These are phyloP conservation scores for Pseudorasbora parva DNA, from an alignment of 2,113 vertebrate genomes.

Conservation along the genomic window DNA sequence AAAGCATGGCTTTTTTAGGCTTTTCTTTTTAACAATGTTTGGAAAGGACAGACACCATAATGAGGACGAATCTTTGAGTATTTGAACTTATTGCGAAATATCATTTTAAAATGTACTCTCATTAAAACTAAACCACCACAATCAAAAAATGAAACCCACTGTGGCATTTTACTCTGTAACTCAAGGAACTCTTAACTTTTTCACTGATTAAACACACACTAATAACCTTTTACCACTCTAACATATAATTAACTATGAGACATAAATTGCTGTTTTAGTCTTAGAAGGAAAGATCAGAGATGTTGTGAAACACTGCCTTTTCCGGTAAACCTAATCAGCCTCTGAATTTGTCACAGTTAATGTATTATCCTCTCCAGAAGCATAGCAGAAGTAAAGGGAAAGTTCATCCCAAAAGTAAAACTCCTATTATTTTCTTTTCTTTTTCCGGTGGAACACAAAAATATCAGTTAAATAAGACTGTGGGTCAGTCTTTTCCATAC, in stretches of 20 bases:
- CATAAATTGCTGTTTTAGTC: conserved; percentile 41
- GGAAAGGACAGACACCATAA: neutral
- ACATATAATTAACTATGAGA: conserved; percentile 30
- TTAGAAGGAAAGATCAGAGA: conserved; percentile 24
- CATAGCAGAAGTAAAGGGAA: neutral
- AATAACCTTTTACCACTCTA: conserved; percentile 15
- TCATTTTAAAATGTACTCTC: neutral
- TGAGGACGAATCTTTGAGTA: neutral
- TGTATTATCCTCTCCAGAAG: conserved; percentile 7
- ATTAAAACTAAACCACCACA: neutral
- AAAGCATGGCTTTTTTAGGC: neutral
- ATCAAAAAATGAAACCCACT: neutral
- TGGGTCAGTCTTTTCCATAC: neutral
- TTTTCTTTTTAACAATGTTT: neutral
- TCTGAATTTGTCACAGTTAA: conserved; percentile 13
- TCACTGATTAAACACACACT: conserved; percentile 17
- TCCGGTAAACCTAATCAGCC: conserved; percentile 19
- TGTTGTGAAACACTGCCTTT: conserved; percentile 31
- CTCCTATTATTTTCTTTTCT: neutral
- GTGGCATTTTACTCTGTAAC: neutral
- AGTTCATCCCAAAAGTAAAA: neutral
- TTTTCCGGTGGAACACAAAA: neutral
- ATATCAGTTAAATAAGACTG: neutral
- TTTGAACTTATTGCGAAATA: neutral
- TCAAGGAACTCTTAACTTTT: conserved; percentile 10